Evolutionary conservation across 2,888 invertebrate genomes (phyloP).

Genomic region (Arge pagana): DNA sequence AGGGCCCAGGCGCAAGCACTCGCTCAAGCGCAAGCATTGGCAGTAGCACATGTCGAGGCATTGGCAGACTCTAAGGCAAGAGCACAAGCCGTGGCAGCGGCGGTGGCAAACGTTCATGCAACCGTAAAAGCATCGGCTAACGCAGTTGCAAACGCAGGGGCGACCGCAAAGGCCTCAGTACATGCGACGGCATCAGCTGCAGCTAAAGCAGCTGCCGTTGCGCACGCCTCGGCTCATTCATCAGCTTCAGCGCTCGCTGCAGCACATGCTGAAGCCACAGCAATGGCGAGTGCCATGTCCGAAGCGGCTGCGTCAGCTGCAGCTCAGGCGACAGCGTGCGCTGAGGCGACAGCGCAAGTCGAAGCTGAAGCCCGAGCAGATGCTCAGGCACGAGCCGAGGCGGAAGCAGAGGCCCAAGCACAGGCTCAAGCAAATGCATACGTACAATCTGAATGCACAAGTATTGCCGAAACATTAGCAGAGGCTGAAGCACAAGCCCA

Average conservation of each 20-base stretch:
- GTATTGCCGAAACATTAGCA: too few relatives aligned
- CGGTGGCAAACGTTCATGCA: too few relatives aligned
- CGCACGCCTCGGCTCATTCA: conserved; percentile 44
- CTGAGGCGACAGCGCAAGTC: conserved; percentile 56
- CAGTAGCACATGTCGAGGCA: conserved; percentile 42
- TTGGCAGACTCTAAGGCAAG: conserved; percentile 46
- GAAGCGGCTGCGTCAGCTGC: conserved; percentile 54
- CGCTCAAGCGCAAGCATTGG: conserved; percentile 42
- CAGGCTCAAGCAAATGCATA: too few relatives aligned
- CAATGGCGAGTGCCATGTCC: conserved; percentile 38
- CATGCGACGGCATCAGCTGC: conserved; percentile 37
- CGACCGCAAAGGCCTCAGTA: conserved; percentile 35
- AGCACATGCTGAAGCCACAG: conserved; percentile 33
- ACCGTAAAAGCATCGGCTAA: conserved; percentile 29
- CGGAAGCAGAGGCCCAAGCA: conserved; percentile 48
- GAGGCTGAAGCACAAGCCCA: too few relatives aligned
- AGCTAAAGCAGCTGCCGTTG: conserved; percentile 51
- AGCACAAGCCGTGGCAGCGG: conserved; percentile 35
- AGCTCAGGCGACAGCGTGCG: conserved; percentile 41
- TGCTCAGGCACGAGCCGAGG: conserved; percentile 47
- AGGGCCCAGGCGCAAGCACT: conserved; percentile 45
- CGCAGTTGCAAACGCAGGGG: conserved; percentile 44
- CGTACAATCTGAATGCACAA: too few relatives aligned
- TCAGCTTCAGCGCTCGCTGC: conserved; percentile 39
- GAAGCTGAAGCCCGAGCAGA: conserved; percentile 19